Percentiles rank a stretch among this genome's conserved stretches.
Evolutionary conservation across 1,140 invertebrate genomes (phyloP).

Genomic region (Drosophila tsacasi): DNA sequence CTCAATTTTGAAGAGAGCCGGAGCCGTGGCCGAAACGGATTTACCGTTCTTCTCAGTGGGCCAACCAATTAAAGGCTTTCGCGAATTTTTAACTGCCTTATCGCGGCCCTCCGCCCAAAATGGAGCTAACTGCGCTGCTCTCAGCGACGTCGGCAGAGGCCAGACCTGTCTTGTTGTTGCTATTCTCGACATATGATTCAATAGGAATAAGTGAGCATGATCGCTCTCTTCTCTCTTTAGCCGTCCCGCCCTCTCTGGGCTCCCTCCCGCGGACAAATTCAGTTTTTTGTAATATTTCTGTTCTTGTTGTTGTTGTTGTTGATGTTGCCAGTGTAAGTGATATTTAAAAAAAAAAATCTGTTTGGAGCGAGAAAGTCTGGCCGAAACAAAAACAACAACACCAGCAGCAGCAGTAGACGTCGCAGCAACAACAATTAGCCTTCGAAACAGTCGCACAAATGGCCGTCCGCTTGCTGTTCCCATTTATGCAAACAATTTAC

Average conservation of each 20-base stretch:
- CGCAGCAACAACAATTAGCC: constrained; percentile 20
- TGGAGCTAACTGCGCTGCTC: constrained; percentile 50
- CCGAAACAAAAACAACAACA: constrained; percentile 14
- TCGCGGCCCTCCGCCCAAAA: constrained; percentile 50
- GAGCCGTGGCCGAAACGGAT: not conserved
- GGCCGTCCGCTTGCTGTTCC: constrained; percentile 40
- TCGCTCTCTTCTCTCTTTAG: constrained; percentile 22
- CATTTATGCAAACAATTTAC: constrained; percentile 58
- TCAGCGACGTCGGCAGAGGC: constrained; percentile 43
- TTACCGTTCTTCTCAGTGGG: not conserved
- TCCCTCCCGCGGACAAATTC: constrained; percentile 42
- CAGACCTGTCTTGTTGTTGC: constrained; percentile 74
- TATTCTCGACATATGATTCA: constrained; percentile 85
- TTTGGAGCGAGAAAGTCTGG: constrained; percentile 44
- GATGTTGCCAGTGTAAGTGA: constrained; percentile 52
- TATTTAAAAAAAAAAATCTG: constrained; percentile 60
- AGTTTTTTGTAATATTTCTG: constrained; percentile 68
- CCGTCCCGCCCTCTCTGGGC: constrained; percentile 8
- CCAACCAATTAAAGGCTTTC: not conserved
- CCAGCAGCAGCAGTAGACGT: too few species aligned
- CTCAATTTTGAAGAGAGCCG: constrained; percentile 5
- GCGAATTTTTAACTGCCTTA: constrained; percentile 2
- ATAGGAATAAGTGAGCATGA: constrained; percentile 73
- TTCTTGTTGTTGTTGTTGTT: constrained; percentile 43
- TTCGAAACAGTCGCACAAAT: constrained; percentile 42